Evolutionary conservation across 2,113 vertebrate genomes (phyloP).

Genomic region (Oreochromis niloticus): DNA sequence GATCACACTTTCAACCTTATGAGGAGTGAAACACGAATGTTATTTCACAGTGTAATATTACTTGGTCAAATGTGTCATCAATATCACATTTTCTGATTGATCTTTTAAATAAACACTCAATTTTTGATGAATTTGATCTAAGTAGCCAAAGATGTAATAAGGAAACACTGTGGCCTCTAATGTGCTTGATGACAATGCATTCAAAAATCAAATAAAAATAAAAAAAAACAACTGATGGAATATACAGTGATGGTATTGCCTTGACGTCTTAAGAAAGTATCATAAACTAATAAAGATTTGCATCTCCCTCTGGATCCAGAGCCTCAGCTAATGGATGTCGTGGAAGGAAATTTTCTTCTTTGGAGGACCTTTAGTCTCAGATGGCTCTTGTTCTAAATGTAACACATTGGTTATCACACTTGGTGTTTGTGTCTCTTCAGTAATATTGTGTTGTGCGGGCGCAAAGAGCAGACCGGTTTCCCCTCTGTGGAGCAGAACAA

Average conservation of each 20-base stretch:
- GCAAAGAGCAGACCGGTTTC: not conserved
- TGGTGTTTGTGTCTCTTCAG: not conserved
- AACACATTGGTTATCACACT: not conserved
- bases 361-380: not conserved
- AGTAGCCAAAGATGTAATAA: not conserved
- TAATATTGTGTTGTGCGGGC: not conserved
- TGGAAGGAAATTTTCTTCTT: not conserved
- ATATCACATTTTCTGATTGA: not conserved
- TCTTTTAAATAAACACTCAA: not conserved
- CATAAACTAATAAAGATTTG: not conserved
- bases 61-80: not conserved
- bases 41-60: not conserved
- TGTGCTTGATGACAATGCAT: not conserved
- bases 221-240: not conserved
- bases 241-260: not conserved
- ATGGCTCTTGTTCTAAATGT: not conserved
- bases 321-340: not conserved
- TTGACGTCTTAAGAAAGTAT: not conserved
- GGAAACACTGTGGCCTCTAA: not conserved
- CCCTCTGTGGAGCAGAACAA: not conserved
- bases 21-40: not conserved
- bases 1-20: not conserved
- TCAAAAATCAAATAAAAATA: not conserved
- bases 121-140: not conserved
- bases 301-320: not conserved